Conservation (phyloP, 2,797 vertebrate genomes). For the Gallinago stenura region DNA sequence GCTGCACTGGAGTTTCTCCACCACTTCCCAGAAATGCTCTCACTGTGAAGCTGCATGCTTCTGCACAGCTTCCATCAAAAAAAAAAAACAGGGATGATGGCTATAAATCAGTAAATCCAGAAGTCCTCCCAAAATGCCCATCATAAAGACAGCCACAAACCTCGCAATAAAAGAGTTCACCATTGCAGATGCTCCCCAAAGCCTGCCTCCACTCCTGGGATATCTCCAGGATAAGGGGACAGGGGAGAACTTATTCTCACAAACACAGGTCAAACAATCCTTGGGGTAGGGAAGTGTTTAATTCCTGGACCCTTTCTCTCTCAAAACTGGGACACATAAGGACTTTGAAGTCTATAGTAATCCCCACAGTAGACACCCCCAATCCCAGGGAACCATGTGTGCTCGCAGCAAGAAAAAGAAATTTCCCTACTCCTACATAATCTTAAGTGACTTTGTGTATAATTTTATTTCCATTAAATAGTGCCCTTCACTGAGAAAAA, state of each 20-base stretch:
- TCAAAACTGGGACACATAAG: constrained; percentile 37
- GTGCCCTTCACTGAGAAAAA: neutral
- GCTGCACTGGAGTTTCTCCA: neutral
- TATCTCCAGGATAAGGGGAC: neutral
- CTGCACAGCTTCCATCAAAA: neutral
- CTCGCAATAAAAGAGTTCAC: neutral
- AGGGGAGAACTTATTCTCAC: neutral
- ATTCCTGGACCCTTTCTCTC: neutral
- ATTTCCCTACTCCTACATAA: constrained; percentile 33
- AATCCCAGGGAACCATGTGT: neutral
- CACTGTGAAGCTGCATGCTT: neutral
- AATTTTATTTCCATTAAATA: constrained; percentile 33
- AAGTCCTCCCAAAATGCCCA: neutral
- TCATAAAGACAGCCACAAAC: neutral
- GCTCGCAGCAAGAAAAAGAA: neutral
- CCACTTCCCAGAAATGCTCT: neutral
- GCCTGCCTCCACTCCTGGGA: neutral
- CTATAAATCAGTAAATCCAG: neutral
- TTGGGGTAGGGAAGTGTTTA: neutral
- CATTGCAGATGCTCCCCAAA: neutral
- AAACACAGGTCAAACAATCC: neutral
- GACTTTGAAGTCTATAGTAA: constrained; percentile 54
- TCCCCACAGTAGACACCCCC: neutral
- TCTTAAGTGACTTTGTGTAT: neutral
- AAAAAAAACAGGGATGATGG: neutral